phyloP scores from a whole-genome alignment of 2,797 vertebrate species.

The Brotula barbata region DNA sequence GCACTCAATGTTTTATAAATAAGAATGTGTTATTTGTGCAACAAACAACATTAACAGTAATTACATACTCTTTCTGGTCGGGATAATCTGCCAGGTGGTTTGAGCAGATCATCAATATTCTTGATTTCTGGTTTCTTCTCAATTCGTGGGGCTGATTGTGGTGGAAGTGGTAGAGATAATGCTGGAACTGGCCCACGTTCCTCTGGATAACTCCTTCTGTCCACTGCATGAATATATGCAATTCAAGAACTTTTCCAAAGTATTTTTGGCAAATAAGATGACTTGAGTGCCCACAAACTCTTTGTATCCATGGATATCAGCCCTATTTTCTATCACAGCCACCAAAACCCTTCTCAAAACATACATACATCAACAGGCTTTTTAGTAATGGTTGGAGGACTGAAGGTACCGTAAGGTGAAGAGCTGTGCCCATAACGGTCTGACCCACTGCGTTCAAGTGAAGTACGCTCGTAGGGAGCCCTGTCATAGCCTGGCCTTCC shows the following conservation, averaged over 20 bases:
- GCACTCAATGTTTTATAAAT: background rate
- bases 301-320: background rate
- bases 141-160: slow-evolving; percentile 82
- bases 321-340: background rate
- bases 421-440: slow-evolving; percentile 88
- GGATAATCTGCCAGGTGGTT: slow-evolving; percentile 88
- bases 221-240: slow-evolving; percentile 73
- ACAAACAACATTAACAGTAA: background rate
- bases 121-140: slow-evolving; percentile 98
- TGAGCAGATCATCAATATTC: slow-evolving; percentile 97
- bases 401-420: slow-evolving; percentile 85
- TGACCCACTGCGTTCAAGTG: slow-evolving; percentile 73
- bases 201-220: slow-evolving; percentile 89
- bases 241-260: slow-evolving; percentile 12
- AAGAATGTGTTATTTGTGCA: background rate
- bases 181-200: slow-evolving; percentile 85
- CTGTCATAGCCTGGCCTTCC: slow-evolving; percentile 88
- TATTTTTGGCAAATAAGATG: slow-evolving; percentile 1
- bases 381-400: background rate
- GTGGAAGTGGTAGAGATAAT: slow-evolving; percentile 77
- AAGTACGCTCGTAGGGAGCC: slow-evolving; percentile 80
- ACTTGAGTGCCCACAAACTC: background rate
- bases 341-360: too few relatives aligned
- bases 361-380: too few relatives aligned
- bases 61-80: slow-evolving; percentile 90